These are phyloP conservation scores for Entosphenus tridentatus DNA, from an alignment of 2,113 vertebrate species.

Conservation along the genomic window DNA sequence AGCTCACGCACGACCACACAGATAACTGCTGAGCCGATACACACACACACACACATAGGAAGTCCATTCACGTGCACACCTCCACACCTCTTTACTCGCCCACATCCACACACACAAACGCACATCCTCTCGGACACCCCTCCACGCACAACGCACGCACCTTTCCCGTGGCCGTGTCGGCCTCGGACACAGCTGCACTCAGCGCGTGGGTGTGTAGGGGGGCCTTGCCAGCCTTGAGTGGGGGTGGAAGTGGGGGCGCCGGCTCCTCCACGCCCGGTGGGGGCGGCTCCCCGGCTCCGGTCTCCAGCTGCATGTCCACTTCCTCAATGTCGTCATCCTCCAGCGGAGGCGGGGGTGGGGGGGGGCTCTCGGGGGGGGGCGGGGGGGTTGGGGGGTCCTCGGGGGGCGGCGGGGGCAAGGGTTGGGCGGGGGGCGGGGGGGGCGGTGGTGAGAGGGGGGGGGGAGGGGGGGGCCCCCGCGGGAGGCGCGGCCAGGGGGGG, in stretches of 20 bases:
- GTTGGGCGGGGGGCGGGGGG: conserved; percentile 34
- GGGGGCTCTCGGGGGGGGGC: conserved; percentile 11
- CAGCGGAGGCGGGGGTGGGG: conserved; percentile 28
- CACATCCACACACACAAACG: too few species aligned
- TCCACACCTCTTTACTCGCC: too few species aligned
- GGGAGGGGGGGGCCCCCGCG: conserved; percentile 27
- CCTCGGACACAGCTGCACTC: too few species aligned
- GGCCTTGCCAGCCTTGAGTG: too few species aligned
- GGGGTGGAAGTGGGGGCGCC: background rate
- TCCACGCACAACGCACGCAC: too few species aligned
- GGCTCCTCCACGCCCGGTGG: conserved; percentile 74
- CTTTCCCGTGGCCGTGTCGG: too few species aligned
- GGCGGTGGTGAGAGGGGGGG: conserved; percentile 48
- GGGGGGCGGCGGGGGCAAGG: conserved; percentile 30
- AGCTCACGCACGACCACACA: too few species aligned
- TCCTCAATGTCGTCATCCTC: conserved; percentile 68
- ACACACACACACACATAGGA: too few species aligned
- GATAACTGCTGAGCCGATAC: too few species aligned
- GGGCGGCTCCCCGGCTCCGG: conserved; percentile 44
- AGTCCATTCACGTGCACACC: too few species aligned
- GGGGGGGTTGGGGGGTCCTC: conserved; percentile 30
- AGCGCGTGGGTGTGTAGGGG: too few species aligned
- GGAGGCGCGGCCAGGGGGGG: conserved; percentile 29
- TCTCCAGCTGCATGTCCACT: conserved; percentile 92
- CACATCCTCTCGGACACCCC: too few species aligned